Conservation (phyloP, 2,888 invertebrate genomes). For the Tenthredo mesomela region DNA sequence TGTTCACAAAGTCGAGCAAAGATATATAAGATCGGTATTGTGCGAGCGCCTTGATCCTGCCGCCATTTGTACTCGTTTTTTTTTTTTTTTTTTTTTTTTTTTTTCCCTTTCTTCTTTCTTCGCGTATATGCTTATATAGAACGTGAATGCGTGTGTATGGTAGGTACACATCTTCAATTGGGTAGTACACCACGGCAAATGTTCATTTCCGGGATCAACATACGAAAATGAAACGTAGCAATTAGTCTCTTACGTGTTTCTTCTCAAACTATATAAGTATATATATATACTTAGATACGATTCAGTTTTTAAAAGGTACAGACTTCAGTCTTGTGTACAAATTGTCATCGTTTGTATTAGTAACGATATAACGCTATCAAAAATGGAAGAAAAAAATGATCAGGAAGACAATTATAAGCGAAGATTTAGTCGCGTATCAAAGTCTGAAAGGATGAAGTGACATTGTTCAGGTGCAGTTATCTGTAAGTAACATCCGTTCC, state of each 20-base stretch:
- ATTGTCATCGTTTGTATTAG: not conserved
- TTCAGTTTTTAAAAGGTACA: not conserved
- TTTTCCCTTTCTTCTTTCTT: not conserved
- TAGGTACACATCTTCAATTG: constrained; percentile 2
- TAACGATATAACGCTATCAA: not conserved
- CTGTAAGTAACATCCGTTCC: constrained; percentile 44
- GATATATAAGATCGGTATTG: constrained; percentile 9
- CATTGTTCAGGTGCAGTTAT: constrained; percentile 39
- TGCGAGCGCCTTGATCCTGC: constrained; percentile 30
- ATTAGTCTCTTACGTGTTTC: not conserved
- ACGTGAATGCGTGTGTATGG: not conserved
- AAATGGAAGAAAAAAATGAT: not conserved
- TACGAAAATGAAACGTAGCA: constrained; percentile 30
- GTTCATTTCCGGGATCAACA: constrained; percentile 13
- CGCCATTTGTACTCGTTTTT: not conserved
- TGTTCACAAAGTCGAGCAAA: constrained; percentile 19
- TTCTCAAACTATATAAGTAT: not conserved
- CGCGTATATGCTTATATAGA: not conserved
- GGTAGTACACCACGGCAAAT: not conserved
- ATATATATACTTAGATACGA: not conserved
- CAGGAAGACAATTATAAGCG: not conserved
- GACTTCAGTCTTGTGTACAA: not conserved
- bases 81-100: not conserved
- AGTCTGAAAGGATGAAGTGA: not conserved
- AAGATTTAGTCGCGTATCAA: not conserved